Evolutionary conservation across 2,797 vertebrate species (phyloP).

Genomic region (Prunella strophiata): DNA sequence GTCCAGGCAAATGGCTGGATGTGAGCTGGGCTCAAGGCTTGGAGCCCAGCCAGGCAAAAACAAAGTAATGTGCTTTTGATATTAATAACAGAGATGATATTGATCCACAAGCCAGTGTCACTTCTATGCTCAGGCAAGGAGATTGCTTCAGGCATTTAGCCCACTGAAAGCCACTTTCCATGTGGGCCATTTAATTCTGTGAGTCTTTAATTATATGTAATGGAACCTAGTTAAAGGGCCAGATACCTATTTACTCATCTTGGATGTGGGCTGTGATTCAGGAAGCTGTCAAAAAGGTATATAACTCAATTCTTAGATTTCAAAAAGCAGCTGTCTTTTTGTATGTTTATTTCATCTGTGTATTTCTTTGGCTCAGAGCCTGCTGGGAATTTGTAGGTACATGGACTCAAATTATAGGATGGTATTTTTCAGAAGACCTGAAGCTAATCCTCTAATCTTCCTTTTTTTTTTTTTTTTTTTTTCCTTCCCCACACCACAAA

Average conservation of each 20-base stretch:
- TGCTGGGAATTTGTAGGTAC: conserved; percentile 72
- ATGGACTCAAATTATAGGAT: conserved; percentile 72
- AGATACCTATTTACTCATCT: conserved; percentile 72
- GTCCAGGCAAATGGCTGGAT: conserved; percentile 90
- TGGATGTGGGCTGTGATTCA: conserved; percentile 76
- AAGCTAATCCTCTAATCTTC: conserved; percentile 53
- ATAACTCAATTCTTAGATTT: conserved; percentile 80
- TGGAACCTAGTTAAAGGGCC: conserved; percentile 85
- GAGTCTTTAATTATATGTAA: conserved; percentile 97
- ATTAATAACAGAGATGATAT: conserved; percentile 99
- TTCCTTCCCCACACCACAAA: conserved; percentile 31
- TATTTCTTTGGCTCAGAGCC: conserved; percentile 72
- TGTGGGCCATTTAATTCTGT: conserved; percentile 92
- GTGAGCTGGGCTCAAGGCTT: conserved; percentile 77
- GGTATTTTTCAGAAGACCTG: conserved; percentile 72
- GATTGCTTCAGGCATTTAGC: conserved; percentile 91
- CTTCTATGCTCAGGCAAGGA: conserved; percentile 79
- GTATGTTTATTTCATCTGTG: conserved; percentile 74
- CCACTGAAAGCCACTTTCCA: conserved; percentile 94
- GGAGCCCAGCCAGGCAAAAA: conserved; percentile 90
- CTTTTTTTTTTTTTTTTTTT: conserved; percentile 12
- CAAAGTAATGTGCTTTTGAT: conserved; percentile 99
- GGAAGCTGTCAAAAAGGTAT: conserved; percentile 77
- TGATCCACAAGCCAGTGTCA: conserved; percentile 88
- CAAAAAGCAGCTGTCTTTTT: conserved; percentile 69